These are phyloP conservation scores for Pemphigus obesinymphae DNA, from an alignment of 1,140 invertebrate genomes.

Conservation along the genomic window DNA sequence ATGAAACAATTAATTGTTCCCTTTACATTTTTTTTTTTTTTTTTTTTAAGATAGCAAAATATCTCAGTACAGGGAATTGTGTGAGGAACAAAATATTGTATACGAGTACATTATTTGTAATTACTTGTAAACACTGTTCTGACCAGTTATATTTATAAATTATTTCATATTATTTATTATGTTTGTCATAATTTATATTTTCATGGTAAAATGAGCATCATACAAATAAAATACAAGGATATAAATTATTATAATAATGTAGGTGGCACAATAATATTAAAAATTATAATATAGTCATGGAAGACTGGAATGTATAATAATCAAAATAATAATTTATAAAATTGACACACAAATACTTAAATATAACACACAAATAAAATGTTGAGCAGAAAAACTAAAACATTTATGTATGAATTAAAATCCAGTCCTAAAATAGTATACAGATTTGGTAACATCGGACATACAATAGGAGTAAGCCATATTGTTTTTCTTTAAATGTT, in stretches of 20 bases:
- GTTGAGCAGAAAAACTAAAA: slow-evolving; percentile 29
- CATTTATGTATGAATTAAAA: neutral
- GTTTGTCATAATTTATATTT: neutral
- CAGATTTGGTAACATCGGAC: slow-evolving; percentile 32
- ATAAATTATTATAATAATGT: slow-evolving; percentile 13
- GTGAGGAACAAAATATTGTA: too few relatives aligned
- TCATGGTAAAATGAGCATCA: neutral
- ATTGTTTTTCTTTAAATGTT: neutral
- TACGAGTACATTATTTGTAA: too few relatives aligned
- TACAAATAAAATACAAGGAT: neutral
- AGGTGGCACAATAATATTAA: neutral
- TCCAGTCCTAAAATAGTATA: slow-evolving; percentile 18
- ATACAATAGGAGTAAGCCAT: neutral
- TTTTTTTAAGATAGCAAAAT: neutral
- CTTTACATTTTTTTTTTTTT: too few relatives aligned
- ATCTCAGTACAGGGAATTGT: too few relatives aligned
- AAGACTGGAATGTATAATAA: slow-evolving; percentile 36
- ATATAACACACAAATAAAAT: slow-evolving; percentile 10
- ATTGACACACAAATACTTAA: slow-evolving; percentile 5
- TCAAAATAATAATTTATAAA: neutral
- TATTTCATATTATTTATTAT: too few relatives aligned
- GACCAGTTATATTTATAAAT: too few relatives aligned
- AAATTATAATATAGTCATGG: slow-evolving; percentile 16
- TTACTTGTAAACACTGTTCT: too few relatives aligned
- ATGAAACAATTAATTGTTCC: too few relatives aligned